Evolutionary conservation across 2,888 invertebrate species (phyloP).

Genomic region (Hetaerina titia): DNA sequence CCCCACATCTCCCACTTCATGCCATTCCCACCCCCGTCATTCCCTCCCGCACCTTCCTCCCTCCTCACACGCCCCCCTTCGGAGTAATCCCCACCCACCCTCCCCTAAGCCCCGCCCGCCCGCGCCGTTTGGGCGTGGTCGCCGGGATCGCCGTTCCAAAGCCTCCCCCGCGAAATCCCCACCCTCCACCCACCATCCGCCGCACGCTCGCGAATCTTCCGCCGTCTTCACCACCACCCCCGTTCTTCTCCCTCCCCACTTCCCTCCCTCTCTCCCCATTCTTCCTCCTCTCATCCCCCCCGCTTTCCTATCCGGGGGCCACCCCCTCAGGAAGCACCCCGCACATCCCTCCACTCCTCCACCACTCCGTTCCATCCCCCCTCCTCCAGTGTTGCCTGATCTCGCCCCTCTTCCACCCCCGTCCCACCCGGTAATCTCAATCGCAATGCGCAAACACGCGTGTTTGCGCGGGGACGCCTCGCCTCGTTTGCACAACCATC

Average conservation of each 20-base stretch:
- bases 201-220: too few species aligned
- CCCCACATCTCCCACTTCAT: neutral
- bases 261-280: too few species aligned
- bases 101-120: neutral
- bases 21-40: neutral
- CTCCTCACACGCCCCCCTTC: neutral
- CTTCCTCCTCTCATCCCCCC: too few species aligned
- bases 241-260: too few species aligned
- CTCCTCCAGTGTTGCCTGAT: neutral
- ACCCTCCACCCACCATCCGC: too few species aligned
- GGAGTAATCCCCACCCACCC: neutral
- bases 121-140: conserved; percentile 17
- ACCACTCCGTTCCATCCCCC: neutral
- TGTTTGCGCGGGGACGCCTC: conserved; percentile 20
- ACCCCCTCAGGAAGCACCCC: too few species aligned
- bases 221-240: neutral
- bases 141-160: neutral
- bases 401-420: neutral
- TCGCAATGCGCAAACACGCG: conserved; percentile 25
- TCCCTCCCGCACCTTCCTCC: neutral
- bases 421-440: neutral
- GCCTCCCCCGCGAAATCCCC: neutral
- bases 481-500: conserved; percentile 2
- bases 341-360: too few species aligned
- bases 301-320: too few species aligned